Conservation (phyloP, 2,797 vertebrate genomes). For the Champsocephalus esox region DNA sequence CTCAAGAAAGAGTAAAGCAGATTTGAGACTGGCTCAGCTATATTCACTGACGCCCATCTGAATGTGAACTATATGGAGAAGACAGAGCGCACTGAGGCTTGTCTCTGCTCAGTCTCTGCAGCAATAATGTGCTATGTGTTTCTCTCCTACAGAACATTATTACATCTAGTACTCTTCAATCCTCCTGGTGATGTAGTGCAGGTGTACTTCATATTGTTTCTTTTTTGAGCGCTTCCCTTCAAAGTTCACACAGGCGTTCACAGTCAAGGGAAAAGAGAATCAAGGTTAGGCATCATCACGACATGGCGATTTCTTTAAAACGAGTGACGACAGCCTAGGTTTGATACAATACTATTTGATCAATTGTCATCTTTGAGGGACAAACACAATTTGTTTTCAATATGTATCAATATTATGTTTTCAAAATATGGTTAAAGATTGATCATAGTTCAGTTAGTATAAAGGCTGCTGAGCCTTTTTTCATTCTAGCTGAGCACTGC, state of each 20-base stretch:
- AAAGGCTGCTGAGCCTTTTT: neutral
- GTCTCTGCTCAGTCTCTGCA: constrained; percentile 32
- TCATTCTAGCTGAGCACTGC: constrained; percentile 32
- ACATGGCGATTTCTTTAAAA: neutral
- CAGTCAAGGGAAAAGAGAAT: neutral
- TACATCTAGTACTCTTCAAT: constrained; percentile 33
- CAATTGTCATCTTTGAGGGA: neutral
- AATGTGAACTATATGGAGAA: constrained; percentile 57
- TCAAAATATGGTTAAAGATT: neutral
- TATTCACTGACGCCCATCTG: constrained; percentile 58
- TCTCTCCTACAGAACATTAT: constrained; percentile 25
- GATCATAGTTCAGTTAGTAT: neutral
- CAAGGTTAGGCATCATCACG: neutral
- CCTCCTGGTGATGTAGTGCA: constrained; percentile 39
- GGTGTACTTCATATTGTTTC: constrained; percentile 42
- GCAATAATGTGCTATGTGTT: constrained; percentile 12
- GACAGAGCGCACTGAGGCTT: constrained; percentile 19
- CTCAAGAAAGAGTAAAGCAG: constrained; percentile 65
- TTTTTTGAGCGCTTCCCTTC: constrained; percentile 40
- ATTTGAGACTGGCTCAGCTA: constrained; percentile 61
- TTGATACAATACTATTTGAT: neutral
- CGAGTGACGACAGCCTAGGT: neutral
- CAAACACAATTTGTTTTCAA: neutral
- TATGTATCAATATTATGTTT: neutral
- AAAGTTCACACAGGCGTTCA: constrained; percentile 10